These are phyloP conservation scores for Cranoglanis bouderius DNA, from an alignment of 2,113 vertebrate species.

Conservation along the genomic window DNA sequence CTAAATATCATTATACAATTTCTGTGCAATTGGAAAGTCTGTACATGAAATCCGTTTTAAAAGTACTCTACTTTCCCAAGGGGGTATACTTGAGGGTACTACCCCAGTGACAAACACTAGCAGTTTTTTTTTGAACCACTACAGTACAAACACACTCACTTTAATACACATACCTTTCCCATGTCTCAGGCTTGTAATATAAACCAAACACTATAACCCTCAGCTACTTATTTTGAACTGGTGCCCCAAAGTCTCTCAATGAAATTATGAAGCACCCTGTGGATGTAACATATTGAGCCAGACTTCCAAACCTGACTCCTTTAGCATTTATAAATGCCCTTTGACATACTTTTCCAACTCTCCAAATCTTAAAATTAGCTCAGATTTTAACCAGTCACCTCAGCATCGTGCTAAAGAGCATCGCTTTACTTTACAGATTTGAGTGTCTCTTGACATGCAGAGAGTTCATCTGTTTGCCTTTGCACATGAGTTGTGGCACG, in stretches of 20 bases:
- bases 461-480: not conserved
- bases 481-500: conserved; percentile 17
- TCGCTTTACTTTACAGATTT: not conserved
- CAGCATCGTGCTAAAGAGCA: not conserved
- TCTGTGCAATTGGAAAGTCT: not conserved
- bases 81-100: not conserved
- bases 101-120: not conserved
- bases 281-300: not conserved
- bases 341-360: conserved; percentile 24
- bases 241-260: not conserved
- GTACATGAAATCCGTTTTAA: not conserved
- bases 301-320: not conserved
- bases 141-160: not conserved
- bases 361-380: conserved; percentile 27
- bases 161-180: not conserved
- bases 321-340: not conserved
- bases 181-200: conserved; percentile 18
- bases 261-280: conserved; percentile 7
- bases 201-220: conserved; percentile 18
- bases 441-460: conserved; percentile 9
- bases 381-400: conserved; percentile 21
- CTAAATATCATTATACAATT: not conserved
- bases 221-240: not conserved
- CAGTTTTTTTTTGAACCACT: not conserved
- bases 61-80: not conserved